These are phyloP conservation scores for Eupsittula cactorum DNA, from an alignment of 2,113 vertebrate genomes.

Conservation along the genomic window DNA sequence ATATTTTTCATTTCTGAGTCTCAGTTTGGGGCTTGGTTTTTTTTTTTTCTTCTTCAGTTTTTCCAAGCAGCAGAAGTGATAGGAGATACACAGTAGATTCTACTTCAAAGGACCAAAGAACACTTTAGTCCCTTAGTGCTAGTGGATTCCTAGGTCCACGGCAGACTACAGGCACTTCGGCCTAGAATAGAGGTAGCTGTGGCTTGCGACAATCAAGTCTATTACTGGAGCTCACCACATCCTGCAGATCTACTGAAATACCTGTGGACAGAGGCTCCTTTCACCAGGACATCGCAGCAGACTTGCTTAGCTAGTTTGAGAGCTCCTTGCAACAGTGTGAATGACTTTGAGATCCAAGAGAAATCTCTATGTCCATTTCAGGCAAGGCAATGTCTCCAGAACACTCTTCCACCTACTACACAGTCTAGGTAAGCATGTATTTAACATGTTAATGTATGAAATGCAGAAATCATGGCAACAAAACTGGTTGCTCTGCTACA, in stretches of 20 bases:
- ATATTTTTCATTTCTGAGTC: background rate
- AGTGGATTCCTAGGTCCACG: background rate
- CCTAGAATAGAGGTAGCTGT: constrained; percentile 34
- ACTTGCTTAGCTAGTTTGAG: background rate
- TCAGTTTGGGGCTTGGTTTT: background rate
- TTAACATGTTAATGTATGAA: background rate
- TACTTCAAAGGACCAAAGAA: background rate
- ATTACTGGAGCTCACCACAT: constrained; percentile 46
- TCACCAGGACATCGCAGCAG: constrained; percentile 3
- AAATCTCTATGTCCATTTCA: background rate
- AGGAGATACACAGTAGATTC: background rate
- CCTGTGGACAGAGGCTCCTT: constrained; percentile 35
- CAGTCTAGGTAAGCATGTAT: background rate
- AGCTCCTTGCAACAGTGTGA: background rate
- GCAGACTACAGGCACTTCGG: background rate
- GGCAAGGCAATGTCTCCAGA: background rate
- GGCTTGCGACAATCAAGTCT: constrained; percentile 11
- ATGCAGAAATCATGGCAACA: background rate
- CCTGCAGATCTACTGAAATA: constrained; percentile 60
- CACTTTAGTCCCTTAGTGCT: background rate
- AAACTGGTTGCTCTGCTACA: background rate
- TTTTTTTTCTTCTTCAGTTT: background rate
- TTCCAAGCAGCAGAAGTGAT: background rate
- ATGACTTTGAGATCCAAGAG: background rate
- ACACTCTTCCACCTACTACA: background rate